These are phyloP conservation scores for Iphiclides podalirius DNA, from an alignment of 2,888 invertebrate species.

Conservation along the genomic window DNA sequence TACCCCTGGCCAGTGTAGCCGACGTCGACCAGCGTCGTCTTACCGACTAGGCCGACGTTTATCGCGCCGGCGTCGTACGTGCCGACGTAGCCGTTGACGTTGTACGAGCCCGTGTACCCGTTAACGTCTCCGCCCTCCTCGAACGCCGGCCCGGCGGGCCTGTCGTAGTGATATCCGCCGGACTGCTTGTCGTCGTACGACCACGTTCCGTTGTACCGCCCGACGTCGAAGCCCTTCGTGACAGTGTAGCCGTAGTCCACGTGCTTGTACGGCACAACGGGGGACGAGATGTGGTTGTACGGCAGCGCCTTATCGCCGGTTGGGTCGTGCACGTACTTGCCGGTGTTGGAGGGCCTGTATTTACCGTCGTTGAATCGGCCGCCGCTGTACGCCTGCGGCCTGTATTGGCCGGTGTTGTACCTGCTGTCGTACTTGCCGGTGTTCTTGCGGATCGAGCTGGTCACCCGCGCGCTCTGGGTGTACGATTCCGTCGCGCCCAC, in stretches of 20 bases:
- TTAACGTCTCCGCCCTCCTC: constrained; percentile 30
- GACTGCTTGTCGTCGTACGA: constrained; percentile 24
- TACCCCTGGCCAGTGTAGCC: constrained; percentile 50
- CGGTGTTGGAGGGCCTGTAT: constrained; percentile 47
- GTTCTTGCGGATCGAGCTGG: constrained; percentile 17
- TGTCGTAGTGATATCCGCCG: constrained; percentile 35
- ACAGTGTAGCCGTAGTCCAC: constrained; percentile 52
- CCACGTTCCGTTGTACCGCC: constrained; percentile 42
- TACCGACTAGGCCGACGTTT: constrained; percentile 72
- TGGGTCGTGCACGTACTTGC: constrained; percentile 72
- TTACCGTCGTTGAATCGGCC: constrained; percentile 40
- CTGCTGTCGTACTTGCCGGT: constrained; percentile 25
- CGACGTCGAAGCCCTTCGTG: constrained; percentile 41
- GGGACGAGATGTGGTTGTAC: constrained; percentile 61
- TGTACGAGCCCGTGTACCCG: constrained; percentile 34
- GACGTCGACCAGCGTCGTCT: constrained; percentile 65
- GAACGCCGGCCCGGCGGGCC: constrained; percentile 31
- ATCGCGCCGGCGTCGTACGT: constrained; percentile 59
- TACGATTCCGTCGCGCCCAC: constrained; percentile 12
- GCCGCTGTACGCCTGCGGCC: constrained; percentile 38
- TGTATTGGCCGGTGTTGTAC: constrained; percentile 26
- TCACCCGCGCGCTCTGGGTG: constrained; percentile 12
- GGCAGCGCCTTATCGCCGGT: constrained; percentile 67
- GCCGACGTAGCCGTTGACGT: constrained; percentile 30
- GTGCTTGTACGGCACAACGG: constrained; percentile 59